Base-by-base conservation (phyloP, 2,113 vertebrate species). In the Oenanthe oenanthe region DNA sequence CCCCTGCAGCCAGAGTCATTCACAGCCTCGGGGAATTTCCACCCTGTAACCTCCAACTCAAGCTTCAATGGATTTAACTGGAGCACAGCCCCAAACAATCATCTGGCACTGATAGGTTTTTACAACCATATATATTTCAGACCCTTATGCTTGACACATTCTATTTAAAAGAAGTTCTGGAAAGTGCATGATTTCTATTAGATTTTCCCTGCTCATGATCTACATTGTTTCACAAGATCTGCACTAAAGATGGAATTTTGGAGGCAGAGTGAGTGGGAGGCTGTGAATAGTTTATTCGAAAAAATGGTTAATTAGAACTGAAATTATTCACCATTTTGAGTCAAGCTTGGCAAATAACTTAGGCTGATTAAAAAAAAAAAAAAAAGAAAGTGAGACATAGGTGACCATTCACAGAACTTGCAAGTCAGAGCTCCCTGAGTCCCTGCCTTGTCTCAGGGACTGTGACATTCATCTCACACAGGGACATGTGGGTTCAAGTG, bases 231-330 rank as follows among this genome's bases (percentile, higher is more conserved):
- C 83, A 92, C 94, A 88, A 71, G 79, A 74, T 93, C 58, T 80
- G 79, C 0, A 43, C 94, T 97, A 96, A 96, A 97, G 91, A 96
- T 96, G 94, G 94, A 93, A 90, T 92, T 93, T 97, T 92, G 95
- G 92, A 95, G 96, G 95, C 96, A 94, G 96, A 86, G 94, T 2
- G 32, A 95, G 95, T 96, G 60, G 96, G 95, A 96, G 85, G 94
- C 72, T 93, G 79, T 93, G 94, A 95, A 90, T 85, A 62, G 78
- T 93, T 90, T 83, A 92, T 94, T 95, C 34, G 92, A 62, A 90
- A 70, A 62, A 95, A 88, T 73, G 82, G 40, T 79, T 88, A 88
- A 94, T 93, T 95, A 88, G 88, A 88, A 88, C 51, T 92, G 85
- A 88, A 92, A 67, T 96, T 93, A 86, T 93, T 95, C 95, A 92